Conservation (phyloP, 2,888 invertebrate species). For the Gymnoscelis rufifasciata region DNA sequence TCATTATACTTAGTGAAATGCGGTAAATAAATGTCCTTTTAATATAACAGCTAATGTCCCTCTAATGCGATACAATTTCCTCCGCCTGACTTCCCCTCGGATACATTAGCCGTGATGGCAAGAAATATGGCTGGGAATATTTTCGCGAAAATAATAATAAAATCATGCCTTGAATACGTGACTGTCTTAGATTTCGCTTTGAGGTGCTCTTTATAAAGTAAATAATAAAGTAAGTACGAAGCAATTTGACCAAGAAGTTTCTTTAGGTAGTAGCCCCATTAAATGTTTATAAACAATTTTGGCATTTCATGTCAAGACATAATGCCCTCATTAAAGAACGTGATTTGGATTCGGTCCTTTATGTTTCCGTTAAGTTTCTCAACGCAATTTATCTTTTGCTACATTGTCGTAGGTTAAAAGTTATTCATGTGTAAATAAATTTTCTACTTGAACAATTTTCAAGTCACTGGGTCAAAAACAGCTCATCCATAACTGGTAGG, state of each 20-base stretch:
- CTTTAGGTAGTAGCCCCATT: no score
- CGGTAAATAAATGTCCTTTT: constrained; percentile 45
- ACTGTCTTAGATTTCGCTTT: no score
- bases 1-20: constrained; percentile 21
- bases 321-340: no score
- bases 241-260: no score
- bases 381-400: not conserved
- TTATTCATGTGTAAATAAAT: not conserved
- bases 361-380: not conserved
- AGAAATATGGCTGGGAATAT: constrained; percentile 11
- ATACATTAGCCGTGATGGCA: constrained; percentile 26
- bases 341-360: no score
- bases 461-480: constrained; percentile 25
- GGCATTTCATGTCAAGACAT: no score
- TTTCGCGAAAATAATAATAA: constrained; percentile 2
- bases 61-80: constrained; percentile 66
- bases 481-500: constrained; percentile 18
- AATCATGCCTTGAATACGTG: not conserved
- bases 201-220: no score
- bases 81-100: constrained; percentile 49
- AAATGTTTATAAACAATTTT: no score
- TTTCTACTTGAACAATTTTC: constrained; percentile 18
- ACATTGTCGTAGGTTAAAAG: not conserved
- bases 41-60: constrained; percentile 59
- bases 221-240: no score